Evolutionary conservation across 2,888 invertebrate species (phyloP), one percentile per base, ranked within the genome.

Genomic region (Eledona agricola): DNA sequence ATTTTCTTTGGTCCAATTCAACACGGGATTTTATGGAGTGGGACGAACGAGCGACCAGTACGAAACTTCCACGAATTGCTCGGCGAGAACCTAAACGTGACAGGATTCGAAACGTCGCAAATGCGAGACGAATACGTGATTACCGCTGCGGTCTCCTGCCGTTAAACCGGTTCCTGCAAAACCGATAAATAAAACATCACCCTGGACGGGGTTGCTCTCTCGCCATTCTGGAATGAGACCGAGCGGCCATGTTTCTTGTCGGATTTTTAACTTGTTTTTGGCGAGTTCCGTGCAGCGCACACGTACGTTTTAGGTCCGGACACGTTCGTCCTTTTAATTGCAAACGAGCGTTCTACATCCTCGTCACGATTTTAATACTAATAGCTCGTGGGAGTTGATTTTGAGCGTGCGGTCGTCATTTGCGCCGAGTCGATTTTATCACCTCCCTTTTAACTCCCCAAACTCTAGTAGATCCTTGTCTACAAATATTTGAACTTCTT

Each of bases 21-120:
- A 7, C 20, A n/a, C 11, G 10, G 31, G 31, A 45, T 29, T 51
- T 51, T 51, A 34, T 32, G 42, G 29, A 38, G 43, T 45, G 50
- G 35, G 42, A 51, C 42, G 35, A 34, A 51, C 42, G 22, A 26
- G 51, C 34, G 20, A 40, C 55, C 46, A 38, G 47, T 42, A 55
- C 49, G 42, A 50, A 58, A 58, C 52, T 51, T 57, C 55, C 51
- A 47, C 55, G 58, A 60, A 60, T 45, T 51, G 47, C 55, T 40
- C 57, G 47, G 55, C 45, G 55, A 52, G 54, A 53, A 57, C 50
- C 47, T 40, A 40, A 57, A 63, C 63, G 63, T 63, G 63, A 63
- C 57, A 51, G 47, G 63, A 61, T 60, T 63, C 51, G 61, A 61
- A 63, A 63, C 58, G 61, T 59, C 55, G 55, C 52, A 49, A 55